Evolutionary conservation across 2,888 invertebrate genomes (phyloP).

Genomic region (Cantharis nigra): DNA sequence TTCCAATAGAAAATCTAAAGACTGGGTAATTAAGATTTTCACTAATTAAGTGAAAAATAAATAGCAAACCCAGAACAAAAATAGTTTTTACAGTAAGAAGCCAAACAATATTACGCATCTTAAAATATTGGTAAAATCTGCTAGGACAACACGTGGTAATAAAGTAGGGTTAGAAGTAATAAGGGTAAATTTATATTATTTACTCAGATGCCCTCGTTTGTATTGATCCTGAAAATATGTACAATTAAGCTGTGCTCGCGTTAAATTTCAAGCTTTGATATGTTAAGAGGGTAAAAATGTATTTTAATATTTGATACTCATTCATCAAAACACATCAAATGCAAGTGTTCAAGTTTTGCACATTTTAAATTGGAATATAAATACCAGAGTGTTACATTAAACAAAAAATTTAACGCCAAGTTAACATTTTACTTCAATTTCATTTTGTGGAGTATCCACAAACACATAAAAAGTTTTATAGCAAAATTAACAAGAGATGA

Average conservation of each 20-base stretch:
- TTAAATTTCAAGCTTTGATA: not conserved
- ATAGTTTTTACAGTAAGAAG: not conserved
- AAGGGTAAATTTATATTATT: conserved; percentile 14
- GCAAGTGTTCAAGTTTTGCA: not conserved
- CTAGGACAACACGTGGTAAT: conserved; percentile 8
- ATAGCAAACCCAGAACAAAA: not conserved
- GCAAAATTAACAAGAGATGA: conserved; percentile 7
- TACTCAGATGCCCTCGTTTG: not conserved
- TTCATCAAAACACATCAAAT: not conserved
- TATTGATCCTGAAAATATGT: not conserved
- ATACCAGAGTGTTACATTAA: not conserved
- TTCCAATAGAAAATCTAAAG: too few species aligned
- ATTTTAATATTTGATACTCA: not conserved
- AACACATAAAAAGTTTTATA: conserved; percentile 2
- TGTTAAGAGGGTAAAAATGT: not conserved
- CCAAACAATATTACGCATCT: not conserved
- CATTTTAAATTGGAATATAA: not conserved
- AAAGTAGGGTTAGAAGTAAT: not conserved
- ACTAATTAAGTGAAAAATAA: too few species aligned
- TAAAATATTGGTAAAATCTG: not conserved
- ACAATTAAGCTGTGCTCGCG: not conserved
- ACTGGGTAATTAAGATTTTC: too few species aligned
- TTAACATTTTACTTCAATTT: not conserved
- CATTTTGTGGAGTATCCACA: not conserved
- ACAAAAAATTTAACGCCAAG: not conserved